Conservation (phyloP, 2,113 vertebrate genomes). For the Junco hyemalis region DNA sequence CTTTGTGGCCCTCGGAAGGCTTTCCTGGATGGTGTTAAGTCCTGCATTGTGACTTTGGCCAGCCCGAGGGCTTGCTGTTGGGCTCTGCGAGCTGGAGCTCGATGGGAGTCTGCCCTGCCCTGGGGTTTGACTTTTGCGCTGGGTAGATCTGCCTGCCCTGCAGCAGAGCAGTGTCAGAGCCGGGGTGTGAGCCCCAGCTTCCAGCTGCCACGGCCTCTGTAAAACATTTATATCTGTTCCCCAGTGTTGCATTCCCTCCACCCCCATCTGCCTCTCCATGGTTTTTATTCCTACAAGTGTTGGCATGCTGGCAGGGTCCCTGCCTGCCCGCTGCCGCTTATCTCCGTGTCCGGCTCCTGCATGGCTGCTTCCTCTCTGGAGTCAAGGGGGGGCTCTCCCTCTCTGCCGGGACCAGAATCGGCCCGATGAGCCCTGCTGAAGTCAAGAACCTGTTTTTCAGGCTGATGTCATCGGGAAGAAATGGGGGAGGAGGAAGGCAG, state of each 20-base stretch:
- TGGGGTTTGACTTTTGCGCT: not conserved
- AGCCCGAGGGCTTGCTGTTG: not conserved
- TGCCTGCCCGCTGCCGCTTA: not conserved
- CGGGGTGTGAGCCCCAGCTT: rapidly evolving
- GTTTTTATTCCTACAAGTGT: conserved; percentile 41
- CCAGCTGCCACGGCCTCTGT: not conserved
- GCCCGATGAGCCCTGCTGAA: conserved; percentile 28
- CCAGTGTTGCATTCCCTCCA: not conserved
- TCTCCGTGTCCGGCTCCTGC: not conserved
- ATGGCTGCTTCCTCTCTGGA: not conserved
- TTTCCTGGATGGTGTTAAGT: not conserved
- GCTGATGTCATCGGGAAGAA: conserved; percentile 59
- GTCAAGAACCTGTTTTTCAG: conserved; percentile 66
- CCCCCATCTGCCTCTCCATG: not conserved
- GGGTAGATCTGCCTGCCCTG: not conserved
- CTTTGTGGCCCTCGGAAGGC: not conserved
- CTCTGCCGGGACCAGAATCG: not conserved
- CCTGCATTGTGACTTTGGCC: not conserved
- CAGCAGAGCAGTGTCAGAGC: not conserved
- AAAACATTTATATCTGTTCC: not conserved
- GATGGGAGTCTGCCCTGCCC: not conserved
- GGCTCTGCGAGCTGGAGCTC: not conserved
- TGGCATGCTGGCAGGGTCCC: not conserved
- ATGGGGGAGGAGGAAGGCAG: conserved; percentile 57
- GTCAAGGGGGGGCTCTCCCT: not conserved